Conservation (phyloP, 64 coral and sea anemone genomes). For the Stichodactyla mertensii region DNA sequence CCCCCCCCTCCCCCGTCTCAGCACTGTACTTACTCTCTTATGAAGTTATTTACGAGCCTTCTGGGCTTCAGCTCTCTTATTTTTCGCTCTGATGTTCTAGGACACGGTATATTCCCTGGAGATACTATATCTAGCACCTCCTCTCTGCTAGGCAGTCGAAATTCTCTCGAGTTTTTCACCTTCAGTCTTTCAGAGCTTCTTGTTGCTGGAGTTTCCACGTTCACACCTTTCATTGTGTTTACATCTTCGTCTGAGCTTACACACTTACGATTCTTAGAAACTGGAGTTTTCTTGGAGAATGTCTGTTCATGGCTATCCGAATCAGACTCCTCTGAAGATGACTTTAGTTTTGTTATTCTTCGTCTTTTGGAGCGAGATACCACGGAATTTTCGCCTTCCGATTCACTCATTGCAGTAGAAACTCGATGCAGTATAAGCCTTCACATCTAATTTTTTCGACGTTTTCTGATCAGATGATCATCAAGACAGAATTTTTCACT, state of each 20-base stretch:
- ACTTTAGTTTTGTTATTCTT: not conserved
- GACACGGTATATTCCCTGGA: not conserved
- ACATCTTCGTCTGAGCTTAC: not conserved
- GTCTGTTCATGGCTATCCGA: not conserved
- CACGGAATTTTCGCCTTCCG: not conserved
- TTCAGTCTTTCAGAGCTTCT: constrained; percentile 69
- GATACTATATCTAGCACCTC: constrained; percentile 47
- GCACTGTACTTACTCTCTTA: constrained; percentile 66
- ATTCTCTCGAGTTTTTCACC: constrained; percentile 42
- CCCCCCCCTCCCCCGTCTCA: not conserved
- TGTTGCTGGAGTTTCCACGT: constrained; percentile 20
- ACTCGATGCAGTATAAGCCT: not conserved
- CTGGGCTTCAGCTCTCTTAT: constrained; percentile 34
- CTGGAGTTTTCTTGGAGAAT: not conserved
- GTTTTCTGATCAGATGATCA: not conserved
- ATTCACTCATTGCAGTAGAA: not conserved
- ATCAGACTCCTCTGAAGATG: not conserved
- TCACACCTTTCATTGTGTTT: not conserved
- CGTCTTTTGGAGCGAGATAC: not conserved
- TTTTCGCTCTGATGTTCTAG: constrained; percentile 1
- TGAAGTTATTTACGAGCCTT: constrained; percentile 73
- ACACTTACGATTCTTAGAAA: not conserved
- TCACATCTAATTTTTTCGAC: not conserved
- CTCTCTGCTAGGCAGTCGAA: constrained; percentile 64
- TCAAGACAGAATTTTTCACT: not conserved